phyloP scores from a whole-genome alignment of 2,797 vertebrate genomes.

The Lacerta agilis region DNA sequence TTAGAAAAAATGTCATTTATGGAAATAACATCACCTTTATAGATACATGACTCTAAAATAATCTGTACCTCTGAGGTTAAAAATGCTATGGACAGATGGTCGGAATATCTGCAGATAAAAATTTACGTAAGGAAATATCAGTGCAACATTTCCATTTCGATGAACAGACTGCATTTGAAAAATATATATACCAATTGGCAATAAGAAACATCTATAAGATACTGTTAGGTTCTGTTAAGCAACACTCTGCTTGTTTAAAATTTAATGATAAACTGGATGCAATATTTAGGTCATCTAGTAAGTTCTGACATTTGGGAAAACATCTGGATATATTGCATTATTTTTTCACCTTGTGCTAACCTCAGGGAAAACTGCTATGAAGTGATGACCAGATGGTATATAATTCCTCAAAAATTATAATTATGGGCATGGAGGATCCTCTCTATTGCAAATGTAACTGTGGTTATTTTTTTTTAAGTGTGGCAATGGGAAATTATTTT shows the following conservation, averaged over 20 bases:
- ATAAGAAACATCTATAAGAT: constrained; percentile 6
- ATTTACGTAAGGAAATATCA: neutral
- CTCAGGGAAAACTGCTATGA: neutral
- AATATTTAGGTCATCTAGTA: neutral
- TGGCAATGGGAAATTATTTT: neutral
- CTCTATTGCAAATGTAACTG: neutral
- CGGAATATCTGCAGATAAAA: neutral
- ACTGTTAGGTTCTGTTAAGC: neutral
- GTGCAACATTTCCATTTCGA: neutral
- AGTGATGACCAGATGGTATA: constrained; percentile 8
- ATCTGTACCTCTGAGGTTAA: neutral
- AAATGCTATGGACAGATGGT: too few species aligned
- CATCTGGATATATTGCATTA: neutral
- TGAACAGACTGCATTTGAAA: neutral
- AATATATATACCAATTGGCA: neutral
- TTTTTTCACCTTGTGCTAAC: neutral
- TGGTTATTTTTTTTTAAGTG: neutral
- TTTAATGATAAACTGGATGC: neutral
- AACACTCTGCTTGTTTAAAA: neutral
- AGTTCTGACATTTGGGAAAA: neutral
- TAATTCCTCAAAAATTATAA: neutral
- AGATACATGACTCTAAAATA: neutral
- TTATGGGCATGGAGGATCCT: neutral
- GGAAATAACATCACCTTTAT: neutral
- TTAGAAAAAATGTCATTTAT: neutral